Conservation (phyloP, 2,888 invertebrate genomes). For the Crossocerus cetratus region DNA sequence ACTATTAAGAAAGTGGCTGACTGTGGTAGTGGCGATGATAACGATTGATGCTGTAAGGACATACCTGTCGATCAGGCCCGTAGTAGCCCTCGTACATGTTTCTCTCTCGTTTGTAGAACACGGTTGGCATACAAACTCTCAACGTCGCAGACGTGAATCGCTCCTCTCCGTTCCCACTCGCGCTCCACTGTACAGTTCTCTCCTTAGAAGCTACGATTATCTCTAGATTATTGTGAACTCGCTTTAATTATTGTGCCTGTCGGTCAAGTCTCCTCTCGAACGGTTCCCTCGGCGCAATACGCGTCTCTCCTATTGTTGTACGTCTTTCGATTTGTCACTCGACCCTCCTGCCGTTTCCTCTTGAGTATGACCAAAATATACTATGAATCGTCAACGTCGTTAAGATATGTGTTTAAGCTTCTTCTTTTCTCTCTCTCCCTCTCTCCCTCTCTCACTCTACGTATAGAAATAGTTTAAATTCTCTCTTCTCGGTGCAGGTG, state of each 20-base stretch:
- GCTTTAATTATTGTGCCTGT: conserved; percentile 49
- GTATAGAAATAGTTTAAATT: conserved; percentile 32
- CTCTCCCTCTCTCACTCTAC: conserved; percentile 12
- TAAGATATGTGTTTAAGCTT: conserved; percentile 53
- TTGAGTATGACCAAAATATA: conserved; percentile 66
- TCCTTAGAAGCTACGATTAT: conserved; percentile 33
- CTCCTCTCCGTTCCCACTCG: conserved; percentile 19
- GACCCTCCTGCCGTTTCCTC: conserved; percentile 7
- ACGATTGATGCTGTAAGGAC: background rate
- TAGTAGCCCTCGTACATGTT: conserved; percentile 75
- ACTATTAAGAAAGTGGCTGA: background rate
- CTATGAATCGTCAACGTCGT: conserved; percentile 67
- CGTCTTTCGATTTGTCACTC: conserved; percentile 12
- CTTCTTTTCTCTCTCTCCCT: conserved; percentile 15
- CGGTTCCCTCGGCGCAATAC: conserved; percentile 10
- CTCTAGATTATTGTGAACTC: conserved; percentile 33
- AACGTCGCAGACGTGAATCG: conserved; percentile 25
- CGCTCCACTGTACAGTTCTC: conserved; percentile 6
- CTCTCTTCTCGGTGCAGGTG: conserved; percentile 45
- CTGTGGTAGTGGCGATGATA: background rate
- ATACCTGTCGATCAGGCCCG: conserved; percentile 74
- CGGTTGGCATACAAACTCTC: conserved; percentile 53
- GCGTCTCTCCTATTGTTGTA: conserved; percentile 11
- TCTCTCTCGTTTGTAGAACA: conserved; percentile 54
- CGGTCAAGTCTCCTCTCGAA: conserved; percentile 14